Evolutionary conservation across 2,888 invertebrate genomes (phyloP), one percentile per base, ranked within the genome.

Genomic region (Glyphotaelius pellucidus): DNA sequence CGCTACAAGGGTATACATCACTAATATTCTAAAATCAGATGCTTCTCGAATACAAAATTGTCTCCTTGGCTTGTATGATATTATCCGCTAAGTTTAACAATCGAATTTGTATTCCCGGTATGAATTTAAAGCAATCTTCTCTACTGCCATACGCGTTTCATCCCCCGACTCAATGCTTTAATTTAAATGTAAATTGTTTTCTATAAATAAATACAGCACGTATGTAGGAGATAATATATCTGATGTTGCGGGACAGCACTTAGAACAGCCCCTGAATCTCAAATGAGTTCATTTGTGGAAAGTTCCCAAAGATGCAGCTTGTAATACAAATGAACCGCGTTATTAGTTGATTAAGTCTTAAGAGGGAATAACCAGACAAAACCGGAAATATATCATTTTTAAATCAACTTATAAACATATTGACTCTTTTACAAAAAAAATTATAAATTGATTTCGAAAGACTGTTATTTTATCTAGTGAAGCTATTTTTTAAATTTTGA

Each of bases 131-230:
- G 83, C 32, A 83, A 38, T 83, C 83, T 83, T 83, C 35, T 32
- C 35, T 5, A 35, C 15, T 2, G 32, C 31, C 81, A 31, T 83
- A 30, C 81, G 81, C 32, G 81, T 31, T 31, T 83, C 81, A 25
- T 83, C 83, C 25, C 83, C 32, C 19, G 30, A 83, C 35, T 83
- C 11, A 83, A 35, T 31, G 31, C 83, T 32, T 83, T 83, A 83
- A 83, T 83, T 83, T 83, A 83, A 35, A 83, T 83, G 83, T 83
- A 83, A 83, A 83, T 83, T 38, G 19, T 32, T 83, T 83, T 32
- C 83, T 11, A 83, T 83, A 35, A 83, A 83, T 83, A 83, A 35
- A 38, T 83, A 83, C 32, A 32, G 9, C 32, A 81, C 15, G 83
- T 83, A 83, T 38, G 83, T 38, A 35, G 25, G 83, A 83, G 67